Percentiles rank a stretch among this genome's conserved stretches.
phyloP scores from a whole-genome alignment of 2,888 invertebrate species.

The Catocala sponsa region DNA sequence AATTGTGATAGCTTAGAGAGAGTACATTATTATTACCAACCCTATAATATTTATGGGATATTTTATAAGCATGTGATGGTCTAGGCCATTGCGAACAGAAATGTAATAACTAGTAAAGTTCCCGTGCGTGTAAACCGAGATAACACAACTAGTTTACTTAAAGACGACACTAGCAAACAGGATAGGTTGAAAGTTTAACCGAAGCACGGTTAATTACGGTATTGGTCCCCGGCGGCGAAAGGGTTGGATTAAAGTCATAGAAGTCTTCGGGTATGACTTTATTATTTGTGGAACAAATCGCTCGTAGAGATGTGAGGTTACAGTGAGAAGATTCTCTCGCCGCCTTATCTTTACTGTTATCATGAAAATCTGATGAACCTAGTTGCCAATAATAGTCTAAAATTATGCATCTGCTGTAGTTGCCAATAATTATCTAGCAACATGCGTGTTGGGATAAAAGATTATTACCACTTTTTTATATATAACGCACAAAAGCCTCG shows the following conservation, averaged over 20 bases:
- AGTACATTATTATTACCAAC: conserved; percentile 32
- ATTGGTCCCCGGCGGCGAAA: conserved; percentile 22
- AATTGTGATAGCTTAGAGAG: conserved; percentile 8
- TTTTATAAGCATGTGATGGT: conserved; percentile 23
- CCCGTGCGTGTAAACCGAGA: conserved; percentile 41
- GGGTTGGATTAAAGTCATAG: conserved; percentile 26
- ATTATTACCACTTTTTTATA: too few relatives aligned
- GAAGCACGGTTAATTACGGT: conserved; percentile 40
- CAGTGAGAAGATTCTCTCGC: neutral
- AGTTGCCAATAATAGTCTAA: too few relatives aligned
- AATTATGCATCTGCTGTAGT: too few relatives aligned
- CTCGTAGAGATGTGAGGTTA: neutral
- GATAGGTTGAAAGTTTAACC: conserved; percentile 28
- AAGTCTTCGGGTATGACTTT: conserved; percentile 23
- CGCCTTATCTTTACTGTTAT: too few relatives aligned
- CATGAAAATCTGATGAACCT: too few relatives aligned
- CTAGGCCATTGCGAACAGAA: conserved; percentile 20
- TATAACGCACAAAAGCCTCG: too few relatives aligned
- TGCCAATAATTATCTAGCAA: too few relatives aligned
- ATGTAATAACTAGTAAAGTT: conserved; percentile 37
- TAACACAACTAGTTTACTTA: conserved; percentile 46
- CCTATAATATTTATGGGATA: conserved; percentile 22
- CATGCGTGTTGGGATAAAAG: too few relatives aligned
- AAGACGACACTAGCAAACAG: conserved; percentile 21
- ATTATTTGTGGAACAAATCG: conserved; percentile 17